phyloP scores from a whole-genome alignment of 2,113 vertebrate genomes.

The Cyphomyrus discorhynchus region DNA sequence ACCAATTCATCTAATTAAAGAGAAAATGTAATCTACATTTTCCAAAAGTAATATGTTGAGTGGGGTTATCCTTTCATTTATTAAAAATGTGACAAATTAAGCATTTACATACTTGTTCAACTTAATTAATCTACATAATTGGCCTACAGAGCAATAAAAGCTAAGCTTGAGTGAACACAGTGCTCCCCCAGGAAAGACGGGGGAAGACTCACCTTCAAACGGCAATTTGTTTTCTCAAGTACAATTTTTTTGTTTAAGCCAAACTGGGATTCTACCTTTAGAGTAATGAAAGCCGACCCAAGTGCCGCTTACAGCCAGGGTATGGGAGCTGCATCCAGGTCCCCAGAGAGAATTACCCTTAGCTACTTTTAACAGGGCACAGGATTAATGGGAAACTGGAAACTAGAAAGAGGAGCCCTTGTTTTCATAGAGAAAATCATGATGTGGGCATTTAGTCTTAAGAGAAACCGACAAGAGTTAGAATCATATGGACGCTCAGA shows the following conservation, averaged over 20 bases:
- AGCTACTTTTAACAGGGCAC: background rate
- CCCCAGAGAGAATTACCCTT: background rate
- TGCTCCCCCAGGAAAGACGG: background rate
- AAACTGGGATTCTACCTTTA: background rate
- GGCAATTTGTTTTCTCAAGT: background rate
- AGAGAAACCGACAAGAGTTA: background rate
- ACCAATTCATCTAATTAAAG: background rate
- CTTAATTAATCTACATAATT: slow-evolving; percentile 1
- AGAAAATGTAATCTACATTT: background rate
- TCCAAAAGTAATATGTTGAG: background rate
- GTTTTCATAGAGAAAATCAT: background rate
- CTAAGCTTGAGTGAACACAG: background rate
- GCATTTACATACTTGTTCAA: slow-evolving; percentile 1
- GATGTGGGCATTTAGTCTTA: background rate
- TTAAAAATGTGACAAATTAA: background rate
- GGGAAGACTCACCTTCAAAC: background rate
- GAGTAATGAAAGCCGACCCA: background rate
- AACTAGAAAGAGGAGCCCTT: background rate
- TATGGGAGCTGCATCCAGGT: background rate
- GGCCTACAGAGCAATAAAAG: background rate
- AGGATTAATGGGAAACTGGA: background rate
- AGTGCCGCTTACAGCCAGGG: background rate
- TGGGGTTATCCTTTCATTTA: background rate
- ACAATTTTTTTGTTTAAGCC: background rate
- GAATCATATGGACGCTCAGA: background rate